phyloP scores from a whole-genome alignment of 2,113 vertebrate species.

The Takifugu bimaculatus region DNA sequence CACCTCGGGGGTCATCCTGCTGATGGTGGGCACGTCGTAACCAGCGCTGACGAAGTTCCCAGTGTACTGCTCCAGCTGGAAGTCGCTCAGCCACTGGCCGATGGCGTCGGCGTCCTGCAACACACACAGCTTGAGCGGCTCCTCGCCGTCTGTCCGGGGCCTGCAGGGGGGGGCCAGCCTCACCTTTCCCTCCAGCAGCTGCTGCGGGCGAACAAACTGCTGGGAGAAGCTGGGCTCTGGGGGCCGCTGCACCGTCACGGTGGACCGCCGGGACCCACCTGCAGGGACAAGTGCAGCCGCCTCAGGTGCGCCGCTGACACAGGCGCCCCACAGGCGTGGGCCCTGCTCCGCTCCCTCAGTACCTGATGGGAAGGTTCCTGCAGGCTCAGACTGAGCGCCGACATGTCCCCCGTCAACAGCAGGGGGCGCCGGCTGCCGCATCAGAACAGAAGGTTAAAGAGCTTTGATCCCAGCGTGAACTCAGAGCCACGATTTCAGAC shows the following conservation, averaged over 20 bases:
- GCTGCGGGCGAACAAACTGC: constrained; percentile 84
- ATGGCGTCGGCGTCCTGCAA: constrained; percentile 89
- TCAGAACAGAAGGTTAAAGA: not conserved
- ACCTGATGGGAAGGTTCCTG: constrained; percentile 58
- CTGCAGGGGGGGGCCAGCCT: not conserved
- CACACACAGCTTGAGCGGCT: not conserved
- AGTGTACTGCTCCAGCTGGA: constrained; percentile 91
- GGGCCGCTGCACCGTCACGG: constrained; percentile 65
- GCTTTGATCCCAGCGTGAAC: too few species aligned
- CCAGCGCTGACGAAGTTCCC: constrained; percentile 86
- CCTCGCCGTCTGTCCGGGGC: too few species aligned
- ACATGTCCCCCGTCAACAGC: constrained; percentile 65
- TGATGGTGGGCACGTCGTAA: constrained; percentile 95
- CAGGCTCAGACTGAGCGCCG: constrained; percentile 63
- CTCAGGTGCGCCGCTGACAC: not conserved
- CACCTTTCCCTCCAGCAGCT: constrained; percentile 90
- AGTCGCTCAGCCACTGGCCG: constrained; percentile 90
- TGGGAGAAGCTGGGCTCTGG: constrained; percentile 80
- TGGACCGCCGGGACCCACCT: constrained; percentile 61
- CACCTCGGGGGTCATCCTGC: constrained; percentile 97
- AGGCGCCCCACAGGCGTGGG: too few species aligned
- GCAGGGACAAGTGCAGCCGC: not conserved
- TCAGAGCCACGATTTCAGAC: too few species aligned
- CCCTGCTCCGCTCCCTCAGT: too few species aligned
- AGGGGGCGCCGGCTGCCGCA: constrained; percentile 72